Evolutionary conservation across 2,797 vertebrate species (phyloP).

Genomic region (Bryconaethiops microstoma): DNA sequence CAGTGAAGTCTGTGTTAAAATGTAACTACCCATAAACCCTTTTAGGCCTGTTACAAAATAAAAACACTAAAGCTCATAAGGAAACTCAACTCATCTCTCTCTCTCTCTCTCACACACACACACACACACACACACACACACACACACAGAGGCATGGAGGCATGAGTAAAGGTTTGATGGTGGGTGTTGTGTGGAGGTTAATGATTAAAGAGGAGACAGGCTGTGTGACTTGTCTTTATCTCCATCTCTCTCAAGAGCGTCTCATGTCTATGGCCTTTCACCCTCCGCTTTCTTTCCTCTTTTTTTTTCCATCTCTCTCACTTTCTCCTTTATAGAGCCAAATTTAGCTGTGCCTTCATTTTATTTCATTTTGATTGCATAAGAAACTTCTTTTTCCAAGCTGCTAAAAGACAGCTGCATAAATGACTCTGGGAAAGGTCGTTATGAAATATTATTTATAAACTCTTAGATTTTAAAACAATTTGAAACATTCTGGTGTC

Average conservation of each 20-base stretch:
- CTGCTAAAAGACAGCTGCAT: not conserved
- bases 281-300: slow-evolving; percentile 19
- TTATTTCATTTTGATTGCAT: not conserved
- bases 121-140: not conserved
- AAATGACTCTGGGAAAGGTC: too few species aligned
- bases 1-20: not conserved
- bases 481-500: too few species aligned
- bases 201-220: slow-evolving; percentile 29
- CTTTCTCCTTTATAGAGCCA: not conserved
- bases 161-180: slow-evolving; percentile 12
- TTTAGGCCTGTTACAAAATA: slow-evolving; percentile 1
- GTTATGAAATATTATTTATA: too few species aligned
- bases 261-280: slow-evolving; percentile 33
- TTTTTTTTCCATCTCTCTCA: slow-evolving; percentile 18
- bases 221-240: slow-evolving; percentile 20
- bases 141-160: not conserved
- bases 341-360: not conserved
- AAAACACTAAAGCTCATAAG: slow-evolving; percentile 11
- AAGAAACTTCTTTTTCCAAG: not conserved
- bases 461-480: too few species aligned
- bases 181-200: slow-evolving; percentile 23
- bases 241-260: slow-evolving; percentile 28
- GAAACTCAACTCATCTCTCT: not conserved
- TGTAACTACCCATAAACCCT: slow-evolving; percentile 12
- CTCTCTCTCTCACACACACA: not conserved